Evolutionary conservation across 2,888 invertebrate species (phyloP).

Genomic region (Parasteatoda lunata): DNA sequence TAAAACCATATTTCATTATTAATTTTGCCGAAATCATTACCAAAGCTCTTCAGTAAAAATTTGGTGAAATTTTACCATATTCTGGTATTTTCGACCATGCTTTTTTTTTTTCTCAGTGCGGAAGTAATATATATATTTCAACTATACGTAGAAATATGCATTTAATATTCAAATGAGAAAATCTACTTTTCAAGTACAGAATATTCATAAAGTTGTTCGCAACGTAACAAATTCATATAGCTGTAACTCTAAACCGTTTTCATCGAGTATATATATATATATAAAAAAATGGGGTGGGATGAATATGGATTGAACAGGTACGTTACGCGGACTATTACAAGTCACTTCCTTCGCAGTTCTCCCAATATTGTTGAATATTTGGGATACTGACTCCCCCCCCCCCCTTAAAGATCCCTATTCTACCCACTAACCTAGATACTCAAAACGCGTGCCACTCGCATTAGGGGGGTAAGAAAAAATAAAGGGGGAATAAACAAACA

Average conservation of each 20-base stretch:
- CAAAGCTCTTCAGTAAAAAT: too few species aligned
- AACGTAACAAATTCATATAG: background rate
- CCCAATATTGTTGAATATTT: background rate
- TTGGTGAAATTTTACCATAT: too few species aligned
- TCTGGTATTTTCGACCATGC: too few species aligned
- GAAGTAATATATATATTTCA: too few species aligned
- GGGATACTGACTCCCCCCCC: background rate
- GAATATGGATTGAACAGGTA: background rate
- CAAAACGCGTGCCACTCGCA: constrained; percentile 58
- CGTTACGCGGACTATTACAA: background rate
- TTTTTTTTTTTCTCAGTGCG: too few species aligned
- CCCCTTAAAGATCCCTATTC: constrained; percentile 10
- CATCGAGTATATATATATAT: background rate
- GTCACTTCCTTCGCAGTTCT: background rate
- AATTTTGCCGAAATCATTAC: too few species aligned
- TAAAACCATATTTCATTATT: too few species aligned
- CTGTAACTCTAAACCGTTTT: background rate
- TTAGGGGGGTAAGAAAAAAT: background rate
- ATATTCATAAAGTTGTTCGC: too few species aligned
- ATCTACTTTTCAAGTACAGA: too few species aligned
- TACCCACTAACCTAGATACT: constrained; percentile 67
- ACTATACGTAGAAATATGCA: too few species aligned
- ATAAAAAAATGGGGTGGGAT: background rate
- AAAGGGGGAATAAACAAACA: constrained; percentile 33
- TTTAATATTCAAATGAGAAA: too few species aligned